Conservation (phyloP, 2,797 vertebrate species). For the Bradypodion pumilum region DNA sequence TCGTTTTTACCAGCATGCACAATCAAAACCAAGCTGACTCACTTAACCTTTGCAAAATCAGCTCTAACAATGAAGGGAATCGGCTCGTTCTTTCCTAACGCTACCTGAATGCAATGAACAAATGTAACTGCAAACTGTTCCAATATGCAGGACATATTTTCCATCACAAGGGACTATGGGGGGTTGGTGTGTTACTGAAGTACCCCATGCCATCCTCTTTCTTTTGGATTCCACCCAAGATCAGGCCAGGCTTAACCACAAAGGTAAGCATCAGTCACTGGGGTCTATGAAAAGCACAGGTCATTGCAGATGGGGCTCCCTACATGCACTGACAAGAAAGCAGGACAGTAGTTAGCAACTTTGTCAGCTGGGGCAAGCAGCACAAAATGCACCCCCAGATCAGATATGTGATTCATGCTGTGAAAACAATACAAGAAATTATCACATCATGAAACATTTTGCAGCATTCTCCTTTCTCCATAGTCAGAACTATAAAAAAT, state of each 20-base stretch:
- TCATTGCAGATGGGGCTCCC: no score
- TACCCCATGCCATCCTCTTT: neutral
- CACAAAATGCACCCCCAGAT: no score
- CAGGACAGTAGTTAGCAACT: no score
- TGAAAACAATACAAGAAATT: no score
- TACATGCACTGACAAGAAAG: no score
- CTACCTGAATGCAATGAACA: neutral
- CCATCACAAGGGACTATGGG: neutral
- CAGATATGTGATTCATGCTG: no score
- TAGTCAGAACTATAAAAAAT: no score
- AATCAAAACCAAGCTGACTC: neutral
- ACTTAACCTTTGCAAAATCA: constrained; percentile 35
- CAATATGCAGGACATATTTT: neutral
- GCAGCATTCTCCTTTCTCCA: no score
- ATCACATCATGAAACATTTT: no score
- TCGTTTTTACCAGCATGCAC: neutral
- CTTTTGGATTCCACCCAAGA: neutral
- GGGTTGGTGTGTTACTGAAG: neutral
- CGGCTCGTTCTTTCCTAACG: neutral
- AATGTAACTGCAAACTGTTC: neutral
- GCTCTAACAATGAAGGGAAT: neutral
- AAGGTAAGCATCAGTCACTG: neutral
- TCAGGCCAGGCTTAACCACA: no score
- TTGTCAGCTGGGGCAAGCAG: no score
- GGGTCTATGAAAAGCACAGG: neutral